phyloP scores from a whole-genome alignment of 1,140 invertebrate genomes.

The Tachypleus tridentatus region DNA sequence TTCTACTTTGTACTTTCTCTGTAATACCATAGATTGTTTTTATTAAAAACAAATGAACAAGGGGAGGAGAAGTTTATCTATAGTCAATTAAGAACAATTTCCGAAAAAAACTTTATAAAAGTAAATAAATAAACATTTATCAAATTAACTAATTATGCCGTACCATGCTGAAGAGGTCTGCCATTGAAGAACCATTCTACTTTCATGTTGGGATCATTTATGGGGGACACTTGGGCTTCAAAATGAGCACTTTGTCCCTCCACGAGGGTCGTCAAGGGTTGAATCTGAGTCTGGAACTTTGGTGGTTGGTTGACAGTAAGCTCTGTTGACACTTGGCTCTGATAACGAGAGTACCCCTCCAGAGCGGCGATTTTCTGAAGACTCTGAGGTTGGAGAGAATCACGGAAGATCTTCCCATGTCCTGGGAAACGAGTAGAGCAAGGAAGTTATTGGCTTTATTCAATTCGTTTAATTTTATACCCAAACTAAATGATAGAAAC shows the following conservation, averaged over 20 bases:
- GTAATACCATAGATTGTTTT: too few relatives aligned
- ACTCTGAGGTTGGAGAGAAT: slow-evolving; percentile 88
- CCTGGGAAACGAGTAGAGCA: slow-evolving; percentile 26
- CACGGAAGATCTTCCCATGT: slow-evolving; percentile 71
- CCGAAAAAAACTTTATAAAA: too few relatives aligned
- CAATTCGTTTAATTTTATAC: too few relatives aligned
- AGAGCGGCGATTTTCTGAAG: slow-evolving; percentile 77
- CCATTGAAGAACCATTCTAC: slow-evolving; percentile 94
- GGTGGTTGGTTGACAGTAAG: slow-evolving; percentile 53
- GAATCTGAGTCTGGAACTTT: slow-evolving; percentile 77
- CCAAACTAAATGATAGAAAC: too few relatives aligned
- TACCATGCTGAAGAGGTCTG: slow-evolving; percentile 45
- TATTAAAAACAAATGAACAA: too few relatives aligned
- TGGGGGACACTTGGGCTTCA: slow-evolving; percentile 74
- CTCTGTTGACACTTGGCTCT: slow-evolving; percentile 44
- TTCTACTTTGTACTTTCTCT: too few relatives aligned
- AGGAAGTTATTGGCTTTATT: too few relatives aligned
- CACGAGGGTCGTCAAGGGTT: slow-evolving; percentile 61
- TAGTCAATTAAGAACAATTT: slow-evolving; percentile 17
- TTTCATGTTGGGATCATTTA: slow-evolving; percentile 80
- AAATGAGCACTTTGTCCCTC: slow-evolving; percentile 92
- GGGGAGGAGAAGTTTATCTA: too few relatives aligned
- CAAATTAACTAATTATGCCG: too few relatives aligned
- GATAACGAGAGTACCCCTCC: slow-evolving; percentile 44
- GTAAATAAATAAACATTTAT: too few relatives aligned